Evolutionary conservation across 1,140 invertebrate species (phyloP).

Genomic region (Tetragonula clypearis): DNA sequence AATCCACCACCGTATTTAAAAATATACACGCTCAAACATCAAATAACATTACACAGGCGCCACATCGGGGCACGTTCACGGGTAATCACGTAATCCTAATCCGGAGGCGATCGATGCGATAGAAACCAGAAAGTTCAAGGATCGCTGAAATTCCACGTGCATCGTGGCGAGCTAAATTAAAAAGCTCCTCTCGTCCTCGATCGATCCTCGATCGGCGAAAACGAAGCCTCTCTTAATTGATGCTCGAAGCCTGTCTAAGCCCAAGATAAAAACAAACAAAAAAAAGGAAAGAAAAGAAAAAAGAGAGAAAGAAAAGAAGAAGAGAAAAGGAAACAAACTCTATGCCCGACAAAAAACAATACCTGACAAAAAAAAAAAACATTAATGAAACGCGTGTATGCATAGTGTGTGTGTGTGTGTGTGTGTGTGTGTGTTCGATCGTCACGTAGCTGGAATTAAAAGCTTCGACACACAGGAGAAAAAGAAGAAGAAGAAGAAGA

Average conservation of each 20-base stretch:
- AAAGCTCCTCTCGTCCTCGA: not conserved
- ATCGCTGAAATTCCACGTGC: not conserved
- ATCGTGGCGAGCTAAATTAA: not conserved
- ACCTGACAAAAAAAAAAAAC: not conserved
- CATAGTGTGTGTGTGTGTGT: not conserved
- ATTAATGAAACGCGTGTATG: not conserved
- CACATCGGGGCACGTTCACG: not conserved
- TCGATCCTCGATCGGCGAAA: not conserved
- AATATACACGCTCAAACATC: not conserved
- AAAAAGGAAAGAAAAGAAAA: not conserved
- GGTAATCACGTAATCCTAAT: not conserved
- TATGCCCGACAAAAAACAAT: not conserved
- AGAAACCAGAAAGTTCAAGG: not conserved
- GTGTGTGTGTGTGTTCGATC: not conserved
- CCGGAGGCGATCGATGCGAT: not conserved
- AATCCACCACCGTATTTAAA: too few species aligned
- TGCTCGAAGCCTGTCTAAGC: not conserved
- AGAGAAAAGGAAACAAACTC: not conserved
- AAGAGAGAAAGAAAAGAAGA: not conserved
- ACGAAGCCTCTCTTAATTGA: not conserved
- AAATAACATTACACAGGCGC: not conserved
- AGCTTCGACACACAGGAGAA: slow-evolving; percentile 17
- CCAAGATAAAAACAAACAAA: not conserved
- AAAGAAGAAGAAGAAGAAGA: not conserved
- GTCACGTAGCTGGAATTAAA: slow-evolving; percentile 31